Evolutionary conservation across 2,113 vertebrate species (phyloP).

Genomic region (Anguilla rostrata): DNA sequence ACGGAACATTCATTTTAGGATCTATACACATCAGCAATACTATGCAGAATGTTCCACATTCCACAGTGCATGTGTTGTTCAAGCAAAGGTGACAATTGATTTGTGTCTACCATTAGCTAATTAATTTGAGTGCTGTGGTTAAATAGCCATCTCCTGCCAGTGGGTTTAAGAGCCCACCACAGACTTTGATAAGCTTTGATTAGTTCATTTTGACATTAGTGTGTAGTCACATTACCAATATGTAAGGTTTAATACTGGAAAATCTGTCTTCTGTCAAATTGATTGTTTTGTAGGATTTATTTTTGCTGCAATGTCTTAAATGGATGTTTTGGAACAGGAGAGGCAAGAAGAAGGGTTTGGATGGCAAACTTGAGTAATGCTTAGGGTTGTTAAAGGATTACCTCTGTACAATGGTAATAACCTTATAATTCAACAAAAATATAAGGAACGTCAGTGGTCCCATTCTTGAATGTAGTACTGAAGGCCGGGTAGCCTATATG

Average conservation of each 20-base stretch:
- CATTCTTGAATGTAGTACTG: background rate
- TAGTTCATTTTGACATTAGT: background rate
- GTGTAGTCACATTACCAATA: background rate
- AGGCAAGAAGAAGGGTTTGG: background rate
- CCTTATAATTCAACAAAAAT: background rate
- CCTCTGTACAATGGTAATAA: background rate
- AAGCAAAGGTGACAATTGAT: constrained; percentile 18
- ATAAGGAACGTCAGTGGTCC: too few relatives aligned
- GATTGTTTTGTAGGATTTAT: background rate
- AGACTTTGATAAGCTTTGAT: background rate
- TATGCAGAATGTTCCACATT: background rate
- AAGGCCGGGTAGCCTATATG: background rate
- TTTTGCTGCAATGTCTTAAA: background rate
- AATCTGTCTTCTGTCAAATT: background rate
- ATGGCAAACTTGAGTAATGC: too few relatives aligned
- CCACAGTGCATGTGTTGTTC: constrained; percentile 17
- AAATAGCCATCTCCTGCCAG: constrained; percentile 13
- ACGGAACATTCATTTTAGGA: too few relatives aligned
- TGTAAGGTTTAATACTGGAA: background rate
- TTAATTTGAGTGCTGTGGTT: constrained; percentile 36
- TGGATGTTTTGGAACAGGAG: background rate
- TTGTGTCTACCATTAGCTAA: constrained; percentile 38
- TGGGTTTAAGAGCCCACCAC: background rate
- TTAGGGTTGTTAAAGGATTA: background rate
- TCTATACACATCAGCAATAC: too few relatives aligned